Evolutionary conservation across 1,140 invertebrate genomes (phyloP), one percentile per base, ranked within the genome.

Genomic region (Capitella teleta): DNA sequence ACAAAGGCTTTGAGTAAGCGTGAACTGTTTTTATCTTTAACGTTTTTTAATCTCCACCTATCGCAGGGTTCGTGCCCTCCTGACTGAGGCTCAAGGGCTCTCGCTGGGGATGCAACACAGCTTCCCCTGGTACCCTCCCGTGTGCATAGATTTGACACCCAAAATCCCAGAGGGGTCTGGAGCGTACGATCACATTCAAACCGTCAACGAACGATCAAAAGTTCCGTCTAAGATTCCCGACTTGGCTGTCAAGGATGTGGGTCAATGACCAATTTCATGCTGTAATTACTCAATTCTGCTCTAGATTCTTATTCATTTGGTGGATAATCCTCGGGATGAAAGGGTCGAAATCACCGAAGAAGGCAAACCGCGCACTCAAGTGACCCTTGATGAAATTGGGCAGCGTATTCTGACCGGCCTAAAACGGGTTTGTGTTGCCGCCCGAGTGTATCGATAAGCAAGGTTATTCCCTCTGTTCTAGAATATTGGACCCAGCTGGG

Each of bases 121-220:
- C 19, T 68, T 85, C 47, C 84, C 83, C 5, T 85, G 82, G 82
- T 80, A 84, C 62, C 82, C 82, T 21, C 83, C 84, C 8, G 69
- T 77, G 5, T 86, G 84, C 63, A 64, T 77, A 50, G 63, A 63
- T 12, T 53, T 73, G 24, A 37, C 36, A 3, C 49, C 66, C 46
- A 65, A 68, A 8, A 60, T 69, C 8, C 57, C 60, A 14, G 66
- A 70, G 43, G 63, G 60, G 23, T 52, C 58, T 6, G 57, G 58
- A 37, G 59, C 63, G 0, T 67, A 70, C 46, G 73, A 74, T 55
- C 62, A 73, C 52, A 57, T 74, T 5, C 61, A 62, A n/a, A 62
- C 68, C 12, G 61, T 75, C 38, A 64, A 66, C 28, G 67, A 70
- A 44, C 60, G 68, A 4, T 61, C 62, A 21, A 66, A 63, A n/a